Conservation (phyloP, 1,140 invertebrate genomes). For the Cydia splendana region DNA sequence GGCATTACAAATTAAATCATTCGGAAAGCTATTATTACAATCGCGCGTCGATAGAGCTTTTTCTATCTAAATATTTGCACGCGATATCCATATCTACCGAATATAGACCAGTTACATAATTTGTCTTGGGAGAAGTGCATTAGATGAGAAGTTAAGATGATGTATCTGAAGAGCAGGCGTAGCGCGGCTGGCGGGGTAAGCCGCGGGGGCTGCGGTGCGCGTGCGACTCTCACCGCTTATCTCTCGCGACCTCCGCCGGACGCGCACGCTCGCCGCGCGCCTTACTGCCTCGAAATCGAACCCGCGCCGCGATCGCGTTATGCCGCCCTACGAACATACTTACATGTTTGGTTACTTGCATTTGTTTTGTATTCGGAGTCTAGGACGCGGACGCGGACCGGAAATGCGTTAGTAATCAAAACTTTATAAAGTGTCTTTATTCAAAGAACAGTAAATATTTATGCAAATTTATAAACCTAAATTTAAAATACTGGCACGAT, state of each 20-base stretch:
- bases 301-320: conserved; percentile 67
- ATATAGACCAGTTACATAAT: conserved; percentile 68
- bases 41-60: background rate
- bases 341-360: conserved; percentile 59
- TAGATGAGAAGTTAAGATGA: conserved; percentile 55
- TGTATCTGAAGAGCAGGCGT: conserved; percentile 62
- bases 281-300: conserved; percentile 44
- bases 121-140: conserved; percentile 63
- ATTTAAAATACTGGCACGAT: conserved; percentile 56
- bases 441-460: conserved; percentile 24
- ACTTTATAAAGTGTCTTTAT: background rate
- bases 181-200: conserved; percentile 57
- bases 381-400: conserved; percentile 57
- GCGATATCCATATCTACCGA: background rate
- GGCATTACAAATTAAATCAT: background rate
- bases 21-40: too few relatives aligned
- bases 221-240: conserved; percentile 78
- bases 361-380: conserved; percentile 61
- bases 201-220: conserved; percentile 61
- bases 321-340: conserved; percentile 63
- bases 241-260: conserved; percentile 77
- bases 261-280: conserved; percentile 69
- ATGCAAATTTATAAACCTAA: conserved; percentile 15
- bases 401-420: conserved; percentile 61
- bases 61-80: conserved; percentile 3